Conservation (phyloP, 1,140 invertebrate genomes). For the Sweltsa coloradensis region DNA sequence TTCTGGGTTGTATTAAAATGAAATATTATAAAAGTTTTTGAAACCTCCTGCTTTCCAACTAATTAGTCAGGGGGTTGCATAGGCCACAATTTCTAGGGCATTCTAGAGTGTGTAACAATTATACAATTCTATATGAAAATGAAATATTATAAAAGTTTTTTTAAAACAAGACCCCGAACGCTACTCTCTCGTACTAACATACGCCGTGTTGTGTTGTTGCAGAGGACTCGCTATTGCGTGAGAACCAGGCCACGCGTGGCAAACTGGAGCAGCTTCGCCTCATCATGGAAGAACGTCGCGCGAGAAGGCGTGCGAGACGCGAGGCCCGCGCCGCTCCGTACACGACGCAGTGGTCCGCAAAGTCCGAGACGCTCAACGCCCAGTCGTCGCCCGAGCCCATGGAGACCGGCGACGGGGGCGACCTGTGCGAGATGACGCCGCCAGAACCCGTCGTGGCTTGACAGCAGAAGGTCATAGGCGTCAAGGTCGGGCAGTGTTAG, state of each 20-base stretch:
- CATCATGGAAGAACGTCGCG: constrained; percentile 78
- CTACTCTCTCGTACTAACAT: too few relatives aligned
- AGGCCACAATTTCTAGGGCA: too few relatives aligned
- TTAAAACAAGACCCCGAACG: too few relatives aligned
- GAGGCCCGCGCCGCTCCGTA: constrained; percentile 58
- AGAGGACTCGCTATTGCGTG: constrained; percentile 39
- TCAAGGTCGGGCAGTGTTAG: too few relatives aligned
- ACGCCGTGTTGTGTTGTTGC: too few relatives aligned
- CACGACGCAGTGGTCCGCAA: constrained; percentile 34
- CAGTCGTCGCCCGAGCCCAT: not conserved
- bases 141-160: too few relatives aligned
- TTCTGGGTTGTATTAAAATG: too few relatives aligned
- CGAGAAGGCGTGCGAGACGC: constrained; percentile 64
- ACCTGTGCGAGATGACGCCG: constrained; percentile 10
- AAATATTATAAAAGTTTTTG: too few relatives aligned
- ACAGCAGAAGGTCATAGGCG: not conserved
- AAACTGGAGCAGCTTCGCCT: constrained; percentile 75
- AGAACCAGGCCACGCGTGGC: constrained; percentile 66
- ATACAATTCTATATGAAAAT: constrained; percentile 3
- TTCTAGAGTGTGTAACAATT: too few relatives aligned
- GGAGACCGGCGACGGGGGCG: constrained; percentile 3
- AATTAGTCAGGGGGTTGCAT: too few relatives aligned
- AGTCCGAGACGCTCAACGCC: constrained; percentile 23
- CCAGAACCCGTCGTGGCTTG: constrained; percentile 13
- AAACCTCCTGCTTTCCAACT: too few relatives aligned